Evolutionary conservation across 2,113 vertebrate species (phyloP).

Genomic region (Penelope pileata): DNA sequence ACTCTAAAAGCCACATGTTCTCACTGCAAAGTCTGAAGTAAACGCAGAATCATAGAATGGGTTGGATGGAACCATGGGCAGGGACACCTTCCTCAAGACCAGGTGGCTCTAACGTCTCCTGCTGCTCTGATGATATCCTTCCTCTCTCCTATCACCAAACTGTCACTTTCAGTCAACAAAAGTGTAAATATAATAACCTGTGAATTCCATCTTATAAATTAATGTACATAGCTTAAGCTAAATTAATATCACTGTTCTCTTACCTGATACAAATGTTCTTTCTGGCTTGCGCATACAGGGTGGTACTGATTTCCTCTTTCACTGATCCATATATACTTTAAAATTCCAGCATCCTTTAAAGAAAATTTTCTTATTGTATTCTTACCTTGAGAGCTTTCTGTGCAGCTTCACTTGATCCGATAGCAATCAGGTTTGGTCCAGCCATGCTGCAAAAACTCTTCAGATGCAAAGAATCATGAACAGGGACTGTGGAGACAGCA

Average conservation of each 20-base stretch:
- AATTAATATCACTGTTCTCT: not conserved
- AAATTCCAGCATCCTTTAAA: not conserved
- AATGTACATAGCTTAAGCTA: not conserved
- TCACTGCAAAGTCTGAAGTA: not conserved
- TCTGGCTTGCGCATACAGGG: not conserved
- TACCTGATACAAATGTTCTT: not conserved
- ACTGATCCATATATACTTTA: not conserved
- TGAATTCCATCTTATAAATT: not conserved
- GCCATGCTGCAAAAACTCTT: slow-evolving; percentile 99
- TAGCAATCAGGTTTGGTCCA: slow-evolving; percentile 92
- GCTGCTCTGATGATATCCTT: not conserved
- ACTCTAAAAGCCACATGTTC: not conserved
- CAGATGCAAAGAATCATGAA: slow-evolving; percentile 86
- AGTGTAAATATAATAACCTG: not conserved
- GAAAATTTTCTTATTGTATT: not conserved
- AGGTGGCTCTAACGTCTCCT: not conserved
- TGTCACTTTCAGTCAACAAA: not conserved
- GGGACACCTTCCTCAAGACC: not conserved
- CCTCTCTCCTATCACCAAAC: not conserved
- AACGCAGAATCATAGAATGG: not conserved
- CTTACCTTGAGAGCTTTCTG: slow-evolving; percentile 97
- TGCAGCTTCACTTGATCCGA: slow-evolving; percentile 92
- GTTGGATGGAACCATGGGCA: not conserved
- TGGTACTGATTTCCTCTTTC: not conserved
- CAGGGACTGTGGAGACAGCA: slow-evolving; percentile 93